These are phyloP conservation scores for Gobio gobio DNA, from an alignment of 2,113 vertebrate species.

Conservation along the genomic window DNA sequence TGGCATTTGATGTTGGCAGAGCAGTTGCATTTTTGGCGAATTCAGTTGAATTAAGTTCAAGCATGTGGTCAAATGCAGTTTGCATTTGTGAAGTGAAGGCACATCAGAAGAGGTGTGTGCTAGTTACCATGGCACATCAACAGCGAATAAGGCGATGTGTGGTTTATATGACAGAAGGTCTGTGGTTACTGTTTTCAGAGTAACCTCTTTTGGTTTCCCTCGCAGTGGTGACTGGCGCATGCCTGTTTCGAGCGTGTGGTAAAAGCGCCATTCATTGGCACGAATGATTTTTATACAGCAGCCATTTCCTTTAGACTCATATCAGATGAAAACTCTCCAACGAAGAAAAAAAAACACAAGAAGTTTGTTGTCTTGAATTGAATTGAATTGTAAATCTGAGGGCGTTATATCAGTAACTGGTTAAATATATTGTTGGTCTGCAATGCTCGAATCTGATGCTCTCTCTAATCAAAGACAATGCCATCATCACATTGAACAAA, in stretches of 20 bases:
- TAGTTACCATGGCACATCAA: constrained; percentile 44
- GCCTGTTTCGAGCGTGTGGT: constrained; percentile 45
- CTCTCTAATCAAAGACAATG: background rate
- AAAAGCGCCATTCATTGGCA: constrained; percentile 13
- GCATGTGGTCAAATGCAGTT: background rate
- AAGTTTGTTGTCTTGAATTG: background rate
- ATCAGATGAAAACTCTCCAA: background rate
- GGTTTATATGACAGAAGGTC: constrained; percentile 36
- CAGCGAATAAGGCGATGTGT: constrained; percentile 45
- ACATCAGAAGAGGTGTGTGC: background rate
- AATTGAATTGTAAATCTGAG: background rate
- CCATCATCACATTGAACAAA: background rate
- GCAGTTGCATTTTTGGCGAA: background rate
- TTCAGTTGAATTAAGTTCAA: background rate
- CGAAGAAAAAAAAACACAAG: background rate
- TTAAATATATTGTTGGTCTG: background rate
- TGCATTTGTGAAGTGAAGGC: background rate
- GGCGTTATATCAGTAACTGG: background rate
- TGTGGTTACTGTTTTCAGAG: constrained; percentile 51
- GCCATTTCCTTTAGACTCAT: background rate
- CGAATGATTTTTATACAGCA: background rate
- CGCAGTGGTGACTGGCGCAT: constrained; percentile 32
- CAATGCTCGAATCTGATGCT: background rate
- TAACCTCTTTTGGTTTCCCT: constrained; percentile 58
- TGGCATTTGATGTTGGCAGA: background rate